phyloP scores from a whole-genome alignment of 2,113 vertebrate genomes.

The Leptobrachium ailaonicum region DNA sequence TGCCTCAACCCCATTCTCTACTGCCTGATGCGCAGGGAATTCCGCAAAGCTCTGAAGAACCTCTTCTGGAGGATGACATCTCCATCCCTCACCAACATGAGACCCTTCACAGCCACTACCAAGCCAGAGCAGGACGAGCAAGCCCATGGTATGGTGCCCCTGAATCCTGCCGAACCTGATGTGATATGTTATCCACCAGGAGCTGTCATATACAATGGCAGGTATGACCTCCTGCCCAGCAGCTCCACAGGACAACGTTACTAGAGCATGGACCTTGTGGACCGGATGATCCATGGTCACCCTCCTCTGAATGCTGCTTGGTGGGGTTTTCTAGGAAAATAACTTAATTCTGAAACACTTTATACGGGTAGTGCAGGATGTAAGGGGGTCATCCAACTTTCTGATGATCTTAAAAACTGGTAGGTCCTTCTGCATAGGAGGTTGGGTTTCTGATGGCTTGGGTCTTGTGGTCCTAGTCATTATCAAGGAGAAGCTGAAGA shows the following conservation, averaged over 20 bases:
- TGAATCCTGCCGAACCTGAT: constrained; percentile 58
- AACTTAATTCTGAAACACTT: no score
- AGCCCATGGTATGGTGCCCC: constrained; percentile 61
- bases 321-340: no score
- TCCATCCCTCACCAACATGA: constrained; percentile 76
- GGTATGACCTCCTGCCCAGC: constrained; percentile 76
- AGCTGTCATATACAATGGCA: constrained; percentile 75
- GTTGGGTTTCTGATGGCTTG: no score
- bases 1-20: constrained; percentile 93
- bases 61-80: constrained; percentile 86
- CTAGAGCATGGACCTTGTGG: constrained; percentile 11
- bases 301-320: no score
- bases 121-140: constrained; percentile 82
- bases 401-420: no score
- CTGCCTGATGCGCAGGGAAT: constrained; percentile 92
- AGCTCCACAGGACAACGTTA: constrained; percentile 61
- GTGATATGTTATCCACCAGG: constrained; percentile 81
- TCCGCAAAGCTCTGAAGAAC: constrained; percentile 85
- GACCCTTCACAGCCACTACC: constrained; percentile 81
- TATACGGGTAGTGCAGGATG: no score
- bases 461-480: no score
- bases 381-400: no score
- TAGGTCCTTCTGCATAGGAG: no score
- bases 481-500: no score
- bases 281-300: no score